A percentile compares a stretch with the other conserved stretches of the same genome.
Conservation (phyloP, 2,888 invertebrate species). For the Oxycera nigricornis region DNA sequence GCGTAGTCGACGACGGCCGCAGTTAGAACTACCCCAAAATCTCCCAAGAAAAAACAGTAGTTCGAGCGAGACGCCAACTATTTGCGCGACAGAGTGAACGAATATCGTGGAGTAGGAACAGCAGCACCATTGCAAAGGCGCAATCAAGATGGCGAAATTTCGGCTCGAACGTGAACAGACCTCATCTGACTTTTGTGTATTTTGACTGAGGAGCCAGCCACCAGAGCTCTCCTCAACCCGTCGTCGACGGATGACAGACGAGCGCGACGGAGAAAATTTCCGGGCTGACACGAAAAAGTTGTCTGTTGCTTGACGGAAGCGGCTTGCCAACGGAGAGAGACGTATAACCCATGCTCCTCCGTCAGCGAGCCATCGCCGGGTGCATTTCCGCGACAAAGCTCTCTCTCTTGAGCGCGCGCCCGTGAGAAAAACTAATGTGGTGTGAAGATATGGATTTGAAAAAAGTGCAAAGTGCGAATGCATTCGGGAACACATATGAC, state of each 20-base stretch:
- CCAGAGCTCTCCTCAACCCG: background rate
- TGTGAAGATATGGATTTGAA: background rate
- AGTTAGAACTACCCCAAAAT: background rate
- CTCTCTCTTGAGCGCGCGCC: conserved; percentile 9
- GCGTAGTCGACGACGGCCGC: background rate
- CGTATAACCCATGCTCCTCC: background rate
- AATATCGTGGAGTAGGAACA: background rate
- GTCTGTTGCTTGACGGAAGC: background rate
- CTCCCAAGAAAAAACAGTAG: conserved; percentile 2
- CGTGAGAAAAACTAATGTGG: background rate
- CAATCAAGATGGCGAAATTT: conserved; percentile 48
- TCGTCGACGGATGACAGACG: background rate
- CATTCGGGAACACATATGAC: background rate
- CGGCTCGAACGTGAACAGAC: conserved; percentile 39
- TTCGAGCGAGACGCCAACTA: background rate
- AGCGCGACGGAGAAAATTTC: conserved; percentile 28
- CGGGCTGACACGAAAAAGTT: conserved; percentile 31
- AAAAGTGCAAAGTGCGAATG: conserved; percentile 16
- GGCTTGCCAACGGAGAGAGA: background rate
- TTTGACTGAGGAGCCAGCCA: conserved; percentile 11
- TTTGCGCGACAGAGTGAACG: background rate
- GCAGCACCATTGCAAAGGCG: conserved; percentile 22
- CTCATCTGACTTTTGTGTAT: conserved; percentile 45
- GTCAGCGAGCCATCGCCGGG: background rate
- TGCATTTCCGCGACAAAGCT: conserved; percentile 21